Percentiles rank a stretch among this genome's conserved stretches.
Conservation (phyloP, 2,113 vertebrate species). For the Perccottus glenii region DNA sequence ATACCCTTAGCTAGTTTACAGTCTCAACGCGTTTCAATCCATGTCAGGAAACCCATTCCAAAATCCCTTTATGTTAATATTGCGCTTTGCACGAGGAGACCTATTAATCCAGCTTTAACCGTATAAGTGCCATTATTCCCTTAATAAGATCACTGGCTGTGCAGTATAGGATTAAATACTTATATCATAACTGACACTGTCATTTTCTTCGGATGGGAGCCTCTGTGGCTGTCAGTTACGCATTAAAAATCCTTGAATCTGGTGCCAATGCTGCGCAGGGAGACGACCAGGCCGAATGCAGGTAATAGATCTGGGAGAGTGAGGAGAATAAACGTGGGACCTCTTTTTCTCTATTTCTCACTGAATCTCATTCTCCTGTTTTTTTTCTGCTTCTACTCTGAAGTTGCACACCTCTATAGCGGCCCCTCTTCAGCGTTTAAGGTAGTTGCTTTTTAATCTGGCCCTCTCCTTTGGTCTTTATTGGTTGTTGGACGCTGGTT, state of each 20-base stretch:
- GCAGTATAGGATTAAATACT: slow-evolving; percentile 85
- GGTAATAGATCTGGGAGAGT: slow-evolving; percentile 75
- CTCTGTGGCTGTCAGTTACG: slow-evolving; percentile 75
- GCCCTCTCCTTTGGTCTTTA: slow-evolving; percentile 59
- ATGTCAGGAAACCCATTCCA: slow-evolving; percentile 67
- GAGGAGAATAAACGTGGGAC: slow-evolving; percentile 62
- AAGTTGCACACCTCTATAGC: slow-evolving; percentile 52
- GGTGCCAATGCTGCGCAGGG: slow-evolving; percentile 53
- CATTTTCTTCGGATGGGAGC: slow-evolving; percentile 76
- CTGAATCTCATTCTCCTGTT: slow-evolving; percentile 46
- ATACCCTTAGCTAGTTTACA: slow-evolving; percentile 52
- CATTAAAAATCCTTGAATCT: slow-evolving; percentile 72
- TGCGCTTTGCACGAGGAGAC: slow-evolving; percentile 77
- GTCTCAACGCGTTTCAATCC: slow-evolving; percentile 65
- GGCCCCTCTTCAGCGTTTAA: slow-evolving; percentile 51
- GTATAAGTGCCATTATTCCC: slow-evolving; percentile 83
- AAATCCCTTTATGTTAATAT: slow-evolving; percentile 86
- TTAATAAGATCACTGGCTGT: slow-evolving; percentile 85
- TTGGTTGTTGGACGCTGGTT: slow-evolving; percentile 60
- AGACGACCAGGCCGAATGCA: slow-evolving; percentile 39
- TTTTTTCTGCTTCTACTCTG: slow-evolving; percentile 53
- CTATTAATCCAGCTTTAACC: slow-evolving; percentile 85
- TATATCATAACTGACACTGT: slow-evolving; percentile 82
- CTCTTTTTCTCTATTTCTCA: slow-evolving; percentile 52
- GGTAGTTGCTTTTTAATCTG: slow-evolving; percentile 65